Evolutionary conservation across 2,888 invertebrate species (phyloP).

Genomic region (Yponomeuta sedellus): DNA sequence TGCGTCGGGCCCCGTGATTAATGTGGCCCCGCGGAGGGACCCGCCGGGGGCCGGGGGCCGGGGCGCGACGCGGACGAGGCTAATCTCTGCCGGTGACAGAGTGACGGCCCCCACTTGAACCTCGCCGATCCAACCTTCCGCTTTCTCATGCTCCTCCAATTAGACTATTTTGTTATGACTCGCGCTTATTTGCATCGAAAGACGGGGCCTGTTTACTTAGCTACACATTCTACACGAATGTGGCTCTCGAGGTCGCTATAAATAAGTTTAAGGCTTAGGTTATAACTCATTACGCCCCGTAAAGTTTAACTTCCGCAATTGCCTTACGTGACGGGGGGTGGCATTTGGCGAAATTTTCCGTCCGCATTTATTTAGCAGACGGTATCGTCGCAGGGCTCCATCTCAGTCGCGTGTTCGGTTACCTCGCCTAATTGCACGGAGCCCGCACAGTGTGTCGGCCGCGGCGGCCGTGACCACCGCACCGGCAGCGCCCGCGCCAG

Average conservation of each 20-base stretch:
- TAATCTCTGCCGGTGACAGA: slow-evolving; percentile 37
- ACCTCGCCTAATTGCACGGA: slow-evolving; percentile 15
- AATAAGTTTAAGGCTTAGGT: not conserved
- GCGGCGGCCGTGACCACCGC: slow-evolving; percentile 2
- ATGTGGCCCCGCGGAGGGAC: slow-evolving; percentile 26
- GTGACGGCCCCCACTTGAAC: slow-evolving; percentile 20
- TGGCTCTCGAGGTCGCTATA: not conserved
- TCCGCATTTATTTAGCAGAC: not conserved
- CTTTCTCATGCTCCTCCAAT: slow-evolving; percentile 13
- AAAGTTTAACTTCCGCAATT: slow-evolving; percentile 10
- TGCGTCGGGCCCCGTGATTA: slow-evolving; percentile 35
- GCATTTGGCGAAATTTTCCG: slow-evolving; percentile 1
- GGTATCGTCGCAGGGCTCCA: slow-evolving; percentile 22
- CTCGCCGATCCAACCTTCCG: slow-evolving; percentile 3
- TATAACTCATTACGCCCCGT: not conserved
- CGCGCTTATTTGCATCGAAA: not conserved
- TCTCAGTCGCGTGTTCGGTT: slow-evolving; percentile 32
- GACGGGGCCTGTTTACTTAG: not conserved
- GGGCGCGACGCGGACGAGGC: slow-evolving; percentile 9
- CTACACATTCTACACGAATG: not conserved
- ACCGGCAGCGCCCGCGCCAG: slow-evolving; percentile 8
- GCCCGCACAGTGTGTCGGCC: slow-evolving; percentile 6
- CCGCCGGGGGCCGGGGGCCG: slow-evolving; percentile 18
- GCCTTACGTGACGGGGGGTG: not conserved
- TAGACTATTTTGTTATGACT: slow-evolving; percentile 11